These are phyloP conservation scores for Pseudochirops cupreus DNA, from an alignment of 2,797 vertebrate genomes.

Conservation along the genomic window DNA sequence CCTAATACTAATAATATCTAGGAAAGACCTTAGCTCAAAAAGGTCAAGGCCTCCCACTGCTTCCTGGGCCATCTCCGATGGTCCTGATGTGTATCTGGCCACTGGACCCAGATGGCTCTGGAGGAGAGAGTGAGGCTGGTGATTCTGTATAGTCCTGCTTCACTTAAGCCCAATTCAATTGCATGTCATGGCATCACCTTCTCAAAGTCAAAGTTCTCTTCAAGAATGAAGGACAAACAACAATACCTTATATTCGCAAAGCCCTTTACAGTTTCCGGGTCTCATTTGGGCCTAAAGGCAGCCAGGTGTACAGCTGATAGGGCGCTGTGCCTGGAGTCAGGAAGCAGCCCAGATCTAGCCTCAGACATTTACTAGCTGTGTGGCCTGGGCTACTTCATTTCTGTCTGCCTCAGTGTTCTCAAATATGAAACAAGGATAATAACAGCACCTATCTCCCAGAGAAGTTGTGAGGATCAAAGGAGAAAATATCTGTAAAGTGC, in stretches of 20 bases:
- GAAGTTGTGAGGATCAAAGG: neutral
- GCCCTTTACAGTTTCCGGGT: neutral
- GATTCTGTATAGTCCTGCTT: neutral
- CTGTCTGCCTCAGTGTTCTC: neutral
- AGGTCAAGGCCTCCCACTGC: neutral
- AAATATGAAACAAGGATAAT: neutral
- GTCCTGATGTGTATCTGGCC: neutral
- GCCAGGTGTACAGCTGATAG: neutral
- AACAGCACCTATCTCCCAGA: neutral
- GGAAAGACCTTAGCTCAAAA: neutral
- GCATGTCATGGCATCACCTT: neutral
- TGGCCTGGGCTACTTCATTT: neutral
- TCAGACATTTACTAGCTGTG: neutral
- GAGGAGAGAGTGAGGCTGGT: neutral
- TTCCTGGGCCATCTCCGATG: neutral
- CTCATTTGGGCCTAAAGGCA: neutral
- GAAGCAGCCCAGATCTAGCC: neutral
- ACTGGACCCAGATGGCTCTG: neutral
- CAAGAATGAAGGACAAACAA: neutral
- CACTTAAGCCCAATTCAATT: neutral
- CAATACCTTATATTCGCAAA: neutral
- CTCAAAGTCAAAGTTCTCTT: neutral
- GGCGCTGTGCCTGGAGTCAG: neutral
- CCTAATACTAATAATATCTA: neutral
- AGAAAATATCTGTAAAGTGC: too few relatives aligned